These are phyloP conservation scores for Amiota minor DNA, from an alignment of 2,888 invertebrate genomes.

Conservation along the genomic window DNA sequence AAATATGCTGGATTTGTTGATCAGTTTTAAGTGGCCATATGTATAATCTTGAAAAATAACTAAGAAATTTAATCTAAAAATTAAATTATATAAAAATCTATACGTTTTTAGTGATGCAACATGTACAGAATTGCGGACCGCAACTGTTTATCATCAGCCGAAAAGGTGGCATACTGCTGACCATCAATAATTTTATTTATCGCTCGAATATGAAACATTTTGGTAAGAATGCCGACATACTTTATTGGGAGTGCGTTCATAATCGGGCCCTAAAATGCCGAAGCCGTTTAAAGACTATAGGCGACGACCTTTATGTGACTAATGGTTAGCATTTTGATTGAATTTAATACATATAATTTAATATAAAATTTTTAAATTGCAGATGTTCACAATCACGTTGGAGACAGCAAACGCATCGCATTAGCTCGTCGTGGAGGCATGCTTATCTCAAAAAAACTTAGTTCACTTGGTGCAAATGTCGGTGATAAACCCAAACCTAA, in stretches of 20 bases:
- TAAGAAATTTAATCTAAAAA: too few relatives aligned
- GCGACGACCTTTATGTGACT: conserved; percentile 71
- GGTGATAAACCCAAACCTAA: neutral
- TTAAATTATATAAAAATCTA: neutral
- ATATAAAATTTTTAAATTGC: neutral
- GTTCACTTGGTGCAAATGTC: conserved; percentile 57
- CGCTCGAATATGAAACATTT: conserved; percentile 72
- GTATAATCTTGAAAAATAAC: too few relatives aligned
- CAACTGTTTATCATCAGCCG: conserved; percentile 72
- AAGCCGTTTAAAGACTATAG: conserved; percentile 72
- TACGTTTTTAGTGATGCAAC: conserved; percentile 60
- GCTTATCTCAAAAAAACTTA: conserved; percentile 69
- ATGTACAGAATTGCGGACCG: conserved; percentile 68
- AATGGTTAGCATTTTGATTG: conserved; percentile 61
- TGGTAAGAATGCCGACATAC: conserved; percentile 68
- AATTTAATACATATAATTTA: neutral
- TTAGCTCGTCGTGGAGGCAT: conserved; percentile 67
- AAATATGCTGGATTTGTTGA: too few relatives aligned
- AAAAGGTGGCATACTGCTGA: conserved; percentile 71
- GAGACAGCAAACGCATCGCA: conserved; percentile 69
- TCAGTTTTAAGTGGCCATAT: too few relatives aligned
- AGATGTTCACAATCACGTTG: conserved; percentile 72
- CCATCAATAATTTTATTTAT: conserved; percentile 72
- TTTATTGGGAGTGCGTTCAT: conserved; percentile 74
- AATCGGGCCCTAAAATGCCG: conserved; percentile 73